Conservation (phyloP, 2,113 vertebrate genomes). For the Lampris megalopsis region DNA sequence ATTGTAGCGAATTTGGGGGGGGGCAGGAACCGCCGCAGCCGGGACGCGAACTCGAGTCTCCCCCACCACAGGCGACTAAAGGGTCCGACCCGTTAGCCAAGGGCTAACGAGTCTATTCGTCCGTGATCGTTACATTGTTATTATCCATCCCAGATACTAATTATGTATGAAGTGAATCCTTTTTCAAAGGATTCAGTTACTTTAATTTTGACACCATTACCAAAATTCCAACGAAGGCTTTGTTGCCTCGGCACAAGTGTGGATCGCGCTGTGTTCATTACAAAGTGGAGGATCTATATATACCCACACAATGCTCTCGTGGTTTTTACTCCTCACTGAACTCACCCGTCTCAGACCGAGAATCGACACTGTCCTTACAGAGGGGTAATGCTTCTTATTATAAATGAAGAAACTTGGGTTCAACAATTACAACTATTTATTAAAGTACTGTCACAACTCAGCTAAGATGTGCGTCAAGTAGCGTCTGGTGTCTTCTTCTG, state of each 20-base stretch:
- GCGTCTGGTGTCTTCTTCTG: too few relatives aligned
- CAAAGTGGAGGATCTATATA: background rate
- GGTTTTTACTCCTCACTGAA: background rate
- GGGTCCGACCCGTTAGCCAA: too few relatives aligned
- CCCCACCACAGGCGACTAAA: too few relatives aligned
- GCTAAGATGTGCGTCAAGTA: too few relatives aligned
- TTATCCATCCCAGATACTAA: conserved; percentile 20
- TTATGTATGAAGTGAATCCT: background rate
- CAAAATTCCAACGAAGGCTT: background rate
- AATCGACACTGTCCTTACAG: background rate
- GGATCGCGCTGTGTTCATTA: background rate
- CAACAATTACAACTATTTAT: too few relatives aligned
- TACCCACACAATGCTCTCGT: background rate
- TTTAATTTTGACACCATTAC: background rate
- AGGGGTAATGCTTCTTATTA: background rate
- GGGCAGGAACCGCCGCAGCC: too few relatives aligned
- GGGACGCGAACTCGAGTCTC: too few relatives aligned
- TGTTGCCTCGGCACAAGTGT: background rate
- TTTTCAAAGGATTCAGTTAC: background rate
- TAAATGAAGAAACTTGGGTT: too few relatives aligned
- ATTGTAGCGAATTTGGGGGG: too few relatives aligned
- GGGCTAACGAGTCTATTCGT: too few relatives aligned
- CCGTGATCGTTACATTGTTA: too few relatives aligned
- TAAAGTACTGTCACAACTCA: too few relatives aligned
- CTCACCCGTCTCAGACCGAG: background rate